Evolutionary conservation across 2,888 invertebrate genomes (phyloP).

Genomic region (Synanthedon andrenaeformis): DNA sequence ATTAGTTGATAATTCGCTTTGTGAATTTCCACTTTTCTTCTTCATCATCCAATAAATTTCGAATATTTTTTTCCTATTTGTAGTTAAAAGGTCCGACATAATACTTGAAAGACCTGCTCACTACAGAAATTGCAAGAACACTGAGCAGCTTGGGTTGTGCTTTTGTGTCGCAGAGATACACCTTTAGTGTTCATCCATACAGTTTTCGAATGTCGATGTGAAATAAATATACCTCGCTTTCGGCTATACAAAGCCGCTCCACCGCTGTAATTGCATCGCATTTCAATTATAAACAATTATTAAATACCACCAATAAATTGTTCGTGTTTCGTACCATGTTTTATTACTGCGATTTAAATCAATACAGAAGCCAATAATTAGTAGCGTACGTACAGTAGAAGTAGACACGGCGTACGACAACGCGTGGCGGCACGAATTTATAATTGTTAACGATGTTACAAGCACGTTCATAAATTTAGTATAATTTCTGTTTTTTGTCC

Average conservation of each 20-base stretch:
- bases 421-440: not conserved
- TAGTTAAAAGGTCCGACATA: no score
- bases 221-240: constrained; percentile 15
- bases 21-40: no score
- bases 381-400: not conserved
- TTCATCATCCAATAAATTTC: no score
- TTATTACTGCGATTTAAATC: constrained; percentile 30
- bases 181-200: not conserved
- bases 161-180: not conserved
- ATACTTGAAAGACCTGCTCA: no score
- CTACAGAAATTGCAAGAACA: no score
- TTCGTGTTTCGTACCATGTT: constrained; percentile 21
- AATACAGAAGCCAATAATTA: constrained; percentile 30
- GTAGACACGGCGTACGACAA: not conserved
- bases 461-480: not conserved
- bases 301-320: constrained; percentile 35
- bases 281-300: constrained; percentile 48
- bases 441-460: not conserved
- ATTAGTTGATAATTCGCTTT: no score
- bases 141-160: no score
- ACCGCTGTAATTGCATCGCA: constrained; percentile 21
- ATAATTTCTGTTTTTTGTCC: not conserved
- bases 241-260: constrained; percentile 19
- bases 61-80: no score
- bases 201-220: not conserved